These are phyloP conservation scores for Nothocercus nigrocapillus DNA, from an alignment of 2,113 vertebrate genomes.

Conservation along the genomic window DNA sequence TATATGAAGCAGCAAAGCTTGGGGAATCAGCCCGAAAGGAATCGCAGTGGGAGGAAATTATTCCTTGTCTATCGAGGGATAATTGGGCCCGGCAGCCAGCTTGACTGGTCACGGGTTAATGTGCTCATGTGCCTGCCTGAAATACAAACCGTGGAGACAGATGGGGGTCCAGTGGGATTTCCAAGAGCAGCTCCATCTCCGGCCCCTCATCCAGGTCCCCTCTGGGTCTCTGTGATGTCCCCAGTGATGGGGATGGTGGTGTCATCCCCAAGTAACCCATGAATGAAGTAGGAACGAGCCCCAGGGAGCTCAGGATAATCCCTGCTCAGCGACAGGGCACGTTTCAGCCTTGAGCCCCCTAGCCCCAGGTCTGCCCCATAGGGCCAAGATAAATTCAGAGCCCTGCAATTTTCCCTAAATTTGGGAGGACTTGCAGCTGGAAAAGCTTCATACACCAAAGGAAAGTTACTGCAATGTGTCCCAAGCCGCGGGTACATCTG, in stretches of 20 bases:
- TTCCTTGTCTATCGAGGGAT: background rate
- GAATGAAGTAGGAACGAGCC: background rate
- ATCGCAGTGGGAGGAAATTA: background rate
- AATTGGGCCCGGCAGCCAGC: background rate
- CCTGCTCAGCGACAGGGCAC: rapidly evolving
- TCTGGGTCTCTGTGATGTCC: too few species aligned
- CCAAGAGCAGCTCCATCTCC: background rate
- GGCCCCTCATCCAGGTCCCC: rapidly evolving
- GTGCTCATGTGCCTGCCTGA: background rate
- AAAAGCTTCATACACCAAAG: background rate
- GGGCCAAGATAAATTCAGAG: background rate
- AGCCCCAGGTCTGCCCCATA: background rate
- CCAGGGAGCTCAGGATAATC: rapidly evolving
- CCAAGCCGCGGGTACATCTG: rapidly evolving
- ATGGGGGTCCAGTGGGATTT: rapidly evolving
- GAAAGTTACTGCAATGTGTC: background rate
- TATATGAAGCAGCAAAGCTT: background rate
- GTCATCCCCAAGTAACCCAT: background rate
- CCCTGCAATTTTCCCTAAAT: background rate
- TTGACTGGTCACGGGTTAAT: background rate
- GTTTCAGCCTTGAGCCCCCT: background rate
- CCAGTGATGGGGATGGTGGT: background rate
- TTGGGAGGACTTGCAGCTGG: background rate
- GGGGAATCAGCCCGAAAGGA: background rate
- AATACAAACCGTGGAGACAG: background rate